Base-by-base conservation (phyloP, 2,113 vertebrate genomes). In the Stercorarius parasiticus region DNA sequence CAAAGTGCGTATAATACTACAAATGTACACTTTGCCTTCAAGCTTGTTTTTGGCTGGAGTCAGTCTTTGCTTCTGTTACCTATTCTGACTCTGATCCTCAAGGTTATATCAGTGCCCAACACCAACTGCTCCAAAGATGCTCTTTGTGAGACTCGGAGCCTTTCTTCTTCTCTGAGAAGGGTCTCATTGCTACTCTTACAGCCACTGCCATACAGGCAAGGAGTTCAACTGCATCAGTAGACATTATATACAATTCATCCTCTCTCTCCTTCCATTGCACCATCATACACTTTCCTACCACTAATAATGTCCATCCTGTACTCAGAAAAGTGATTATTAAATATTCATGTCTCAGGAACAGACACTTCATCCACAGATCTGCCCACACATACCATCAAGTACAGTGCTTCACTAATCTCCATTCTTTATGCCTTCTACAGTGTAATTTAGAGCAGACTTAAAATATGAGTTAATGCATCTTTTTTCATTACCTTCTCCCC, bases 361-460 rank as follows among this genome's bases (percentile, higher is more conserved):
- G 65, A 88, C 11, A 62, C 45, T 85, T 71, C 65, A 67, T 91
- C 69, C 73, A 62, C 80, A 71, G 43, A 73, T 91, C 77, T 56
- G 43, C 83, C 74, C 73, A 72, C 61, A 65, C 5, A 2, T 78
- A 71, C 67, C 78, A 62, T 76, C 70, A 73, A 87, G 81, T 52
- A 73, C 42, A 42, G 34, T 27, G 81, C 81, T 62, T 84, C 88
- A 70, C 62, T 82, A 42, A 92, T 93, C 79, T 90, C 59, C 58
- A 20, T 52, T 89, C 83, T 59, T 86, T 56, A 40, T 92, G 61
- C 56, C 21, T 56, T 22, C 16, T 70, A 58, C 40, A 55, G 18
- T 65, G 23, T 49, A 81, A 95, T 95, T 93, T 91, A 95, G 13
- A 82, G 52, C 59, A 84, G 42, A 73, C 72, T 90, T 84, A 86